phyloP scores from a whole-genome alignment of 92 coral and sea anemone genomes.

The Phenganax stokvisi region DNA sequence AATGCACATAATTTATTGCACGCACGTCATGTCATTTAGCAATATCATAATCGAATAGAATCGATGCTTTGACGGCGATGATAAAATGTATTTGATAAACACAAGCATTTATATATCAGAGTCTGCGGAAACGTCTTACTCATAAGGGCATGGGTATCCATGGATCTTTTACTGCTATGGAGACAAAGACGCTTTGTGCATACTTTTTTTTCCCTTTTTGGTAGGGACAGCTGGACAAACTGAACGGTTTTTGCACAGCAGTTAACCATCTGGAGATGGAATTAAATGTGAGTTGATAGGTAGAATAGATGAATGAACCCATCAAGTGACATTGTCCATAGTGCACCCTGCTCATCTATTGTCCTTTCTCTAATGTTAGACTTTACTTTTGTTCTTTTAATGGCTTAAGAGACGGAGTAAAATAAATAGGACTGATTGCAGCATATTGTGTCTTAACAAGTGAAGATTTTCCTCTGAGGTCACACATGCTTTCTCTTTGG shows the following conservation, averaged over 20 bases:
- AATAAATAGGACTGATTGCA: no score
- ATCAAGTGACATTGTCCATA: no score
- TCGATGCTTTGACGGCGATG: background rate
- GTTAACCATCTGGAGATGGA: constrained; percentile 91
- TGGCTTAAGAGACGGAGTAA: no score
- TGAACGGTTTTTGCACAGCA: constrained; percentile 87
- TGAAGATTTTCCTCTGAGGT: no score
- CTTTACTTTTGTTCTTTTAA: no score
- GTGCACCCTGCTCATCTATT: no score
- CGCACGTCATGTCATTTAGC: background rate
- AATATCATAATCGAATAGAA: background rate
- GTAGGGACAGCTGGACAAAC: constrained; percentile 80
- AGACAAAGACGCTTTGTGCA: background rate
- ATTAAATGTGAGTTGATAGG: constrained; percentile 67
- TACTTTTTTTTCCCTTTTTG: constrained; percentile 23
- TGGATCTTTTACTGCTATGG: background rate
- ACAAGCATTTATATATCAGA: background rate
- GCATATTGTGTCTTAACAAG: no score
- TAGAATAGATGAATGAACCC: no score
- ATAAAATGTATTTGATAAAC: background rate
- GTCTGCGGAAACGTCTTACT: background rate
- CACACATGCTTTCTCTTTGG: no score
- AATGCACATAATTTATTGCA: background rate
- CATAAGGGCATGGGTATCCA: no score
- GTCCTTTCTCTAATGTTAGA: no score